phyloP scores from a whole-genome alignment of 2,113 vertebrate species.

The Gavia stellata region DNA sequence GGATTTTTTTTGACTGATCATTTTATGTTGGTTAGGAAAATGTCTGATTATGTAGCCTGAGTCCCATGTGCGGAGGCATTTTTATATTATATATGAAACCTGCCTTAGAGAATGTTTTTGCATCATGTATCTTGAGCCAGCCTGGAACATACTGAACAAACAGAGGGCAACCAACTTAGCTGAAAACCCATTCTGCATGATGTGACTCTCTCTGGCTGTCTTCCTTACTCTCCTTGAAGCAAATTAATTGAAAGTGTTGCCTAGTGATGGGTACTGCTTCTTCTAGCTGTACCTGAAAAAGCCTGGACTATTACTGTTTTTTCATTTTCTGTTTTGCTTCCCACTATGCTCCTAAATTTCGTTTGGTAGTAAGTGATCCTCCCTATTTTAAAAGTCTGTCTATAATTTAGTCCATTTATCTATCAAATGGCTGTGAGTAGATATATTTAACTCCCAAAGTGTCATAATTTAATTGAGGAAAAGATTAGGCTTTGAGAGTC shows the following conservation, averaged over 20 bases:
- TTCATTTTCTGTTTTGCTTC: not conserved
- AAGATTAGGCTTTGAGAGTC: not conserved
- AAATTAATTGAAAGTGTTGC: not conserved
- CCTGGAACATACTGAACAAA: not conserved
- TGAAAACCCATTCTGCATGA: not conserved
- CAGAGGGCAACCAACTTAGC: not conserved
- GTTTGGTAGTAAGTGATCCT: not conserved
- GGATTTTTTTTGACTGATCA: not conserved
- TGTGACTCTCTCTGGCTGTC: not conserved
- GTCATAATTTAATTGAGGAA: not conserved
- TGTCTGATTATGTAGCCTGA: not conserved
- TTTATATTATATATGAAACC: not conserved
- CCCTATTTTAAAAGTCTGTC: not conserved
- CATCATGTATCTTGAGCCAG: not conserved
- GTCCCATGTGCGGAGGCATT: not conserved
- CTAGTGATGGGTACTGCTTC: not conserved
- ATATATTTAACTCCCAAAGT: not conserved
- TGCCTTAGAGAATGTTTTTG: not conserved
- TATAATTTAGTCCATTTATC: not conserved
- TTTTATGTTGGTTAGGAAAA: not conserved
- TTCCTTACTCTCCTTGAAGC: not conserved
- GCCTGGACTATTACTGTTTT: not conserved
- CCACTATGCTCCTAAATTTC: not conserved
- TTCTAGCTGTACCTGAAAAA: not conserved
- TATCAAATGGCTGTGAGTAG: not conserved